Conservation (phyloP, 2,797 vertebrate genomes). For the Myotis findleyi region DNA sequence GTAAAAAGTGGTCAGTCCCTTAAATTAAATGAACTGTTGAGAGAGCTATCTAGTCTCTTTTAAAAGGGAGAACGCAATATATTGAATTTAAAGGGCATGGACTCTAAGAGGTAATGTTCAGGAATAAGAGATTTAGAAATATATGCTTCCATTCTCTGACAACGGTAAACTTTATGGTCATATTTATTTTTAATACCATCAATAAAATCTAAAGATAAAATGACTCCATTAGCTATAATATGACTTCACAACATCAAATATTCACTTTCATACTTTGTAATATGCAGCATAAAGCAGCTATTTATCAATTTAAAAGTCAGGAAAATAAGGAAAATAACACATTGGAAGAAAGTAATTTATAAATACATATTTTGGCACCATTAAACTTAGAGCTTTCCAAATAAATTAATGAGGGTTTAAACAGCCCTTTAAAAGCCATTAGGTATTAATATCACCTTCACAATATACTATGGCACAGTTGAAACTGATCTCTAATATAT, state of each 20-base stretch:
- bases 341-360: constrained; percentile 40
- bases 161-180: not conserved
- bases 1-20: not conserved
- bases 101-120: not conserved
- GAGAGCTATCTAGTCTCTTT: not conserved
- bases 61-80: not conserved
- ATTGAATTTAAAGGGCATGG: not conserved
- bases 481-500: not conserved
- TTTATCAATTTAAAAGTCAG: constrained; percentile 58
- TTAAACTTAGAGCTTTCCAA: not conserved
- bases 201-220: constrained; percentile 57
- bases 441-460: constrained; percentile 16
- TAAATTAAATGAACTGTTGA: not conserved
- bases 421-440: constrained; percentile 10
- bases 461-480: not conserved
- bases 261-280: constrained; percentile 43
- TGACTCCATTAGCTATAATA: constrained; percentile 27
- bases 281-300: not conserved
- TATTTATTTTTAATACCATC: constrained; percentile 50
- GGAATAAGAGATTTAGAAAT: not conserved
- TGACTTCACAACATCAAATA: constrained; percentile 46
- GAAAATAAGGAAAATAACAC: constrained; percentile 18
- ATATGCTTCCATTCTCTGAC: not conserved
- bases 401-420: constrained; percentile 42
- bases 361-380: not conserved